Evolutionary conservation across 2,113 vertebrate species (phyloP).

Genomic region (Hemicordylus capensis): DNA sequence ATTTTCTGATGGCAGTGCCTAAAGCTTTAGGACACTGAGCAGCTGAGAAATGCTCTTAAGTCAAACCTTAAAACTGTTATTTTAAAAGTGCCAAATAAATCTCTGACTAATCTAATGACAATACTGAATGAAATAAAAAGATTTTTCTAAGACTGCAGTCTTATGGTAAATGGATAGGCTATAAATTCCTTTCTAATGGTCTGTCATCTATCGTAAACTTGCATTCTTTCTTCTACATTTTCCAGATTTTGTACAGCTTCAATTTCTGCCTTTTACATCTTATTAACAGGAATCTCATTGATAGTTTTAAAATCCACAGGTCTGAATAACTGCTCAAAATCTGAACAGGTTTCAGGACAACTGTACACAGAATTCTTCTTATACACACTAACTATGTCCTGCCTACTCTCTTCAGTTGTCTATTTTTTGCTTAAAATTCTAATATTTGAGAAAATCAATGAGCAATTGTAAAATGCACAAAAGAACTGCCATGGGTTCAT

Average conservation of each 20-base stretch:
- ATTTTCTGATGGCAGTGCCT: background rate
- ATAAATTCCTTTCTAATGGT: background rate
- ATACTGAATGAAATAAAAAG: background rate
- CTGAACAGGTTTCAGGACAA: background rate
- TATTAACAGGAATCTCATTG: background rate
- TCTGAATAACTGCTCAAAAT: background rate
- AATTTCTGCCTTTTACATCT: background rate
- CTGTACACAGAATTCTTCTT: background rate
- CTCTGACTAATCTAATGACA: background rate
- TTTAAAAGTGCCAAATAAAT: background rate
- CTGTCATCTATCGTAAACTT: background rate
- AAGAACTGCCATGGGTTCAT: background rate
- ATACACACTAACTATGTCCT: background rate
- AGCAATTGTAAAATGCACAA: background rate
- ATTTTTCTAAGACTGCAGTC: background rate
- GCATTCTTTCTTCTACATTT: background rate
- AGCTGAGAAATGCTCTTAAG: background rate
- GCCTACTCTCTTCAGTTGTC: background rate
- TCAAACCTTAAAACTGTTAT: too few relatives aligned
- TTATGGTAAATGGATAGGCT: background rate
- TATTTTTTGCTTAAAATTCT: background rate
- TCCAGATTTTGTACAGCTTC: background rate
- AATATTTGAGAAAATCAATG: background rate
- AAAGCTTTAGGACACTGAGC: background rate
- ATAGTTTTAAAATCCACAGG: background rate